Evolutionary conservation across 2,113 vertebrate species (phyloP).

Genomic region (Notiomystis cincta): DNA sequence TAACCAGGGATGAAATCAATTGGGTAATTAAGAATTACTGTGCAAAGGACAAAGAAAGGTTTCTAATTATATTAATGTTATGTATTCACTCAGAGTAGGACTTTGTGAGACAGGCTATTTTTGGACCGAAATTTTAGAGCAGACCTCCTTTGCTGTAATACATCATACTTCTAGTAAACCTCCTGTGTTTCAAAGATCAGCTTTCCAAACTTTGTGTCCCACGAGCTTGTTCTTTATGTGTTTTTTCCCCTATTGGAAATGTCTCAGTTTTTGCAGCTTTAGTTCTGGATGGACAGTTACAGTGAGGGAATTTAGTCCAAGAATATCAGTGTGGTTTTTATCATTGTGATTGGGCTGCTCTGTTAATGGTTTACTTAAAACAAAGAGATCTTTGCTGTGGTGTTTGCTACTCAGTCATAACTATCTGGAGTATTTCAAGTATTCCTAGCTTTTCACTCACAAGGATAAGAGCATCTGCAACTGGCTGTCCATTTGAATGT

Average conservation of each 20-base stretch:
- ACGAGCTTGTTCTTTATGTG: background rate
- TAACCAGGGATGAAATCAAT: background rate
- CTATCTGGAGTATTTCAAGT: conserved; percentile 49
- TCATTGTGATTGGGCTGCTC: background rate
- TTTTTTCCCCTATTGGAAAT: background rate
- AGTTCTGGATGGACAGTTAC: background rate
- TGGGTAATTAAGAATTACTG: background rate
- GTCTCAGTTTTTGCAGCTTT: background rate
- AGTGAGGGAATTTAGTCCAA: background rate
- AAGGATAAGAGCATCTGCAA: conserved; percentile 50
- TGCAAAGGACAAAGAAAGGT: background rate
- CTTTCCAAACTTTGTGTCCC: background rate
- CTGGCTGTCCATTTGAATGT: background rate
- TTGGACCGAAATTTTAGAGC: background rate
- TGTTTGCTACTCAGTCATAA: background rate
- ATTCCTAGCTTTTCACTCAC: background rate
- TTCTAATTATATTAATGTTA: background rate
- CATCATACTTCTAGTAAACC: background rate
- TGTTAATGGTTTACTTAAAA: conserved; percentile 32
- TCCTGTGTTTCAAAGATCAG: background rate
- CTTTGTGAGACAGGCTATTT: background rate
- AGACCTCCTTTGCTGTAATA: background rate
- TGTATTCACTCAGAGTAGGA: background rate
- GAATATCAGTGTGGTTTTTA: conserved; percentile 7
- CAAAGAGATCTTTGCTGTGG: background rate